These are phyloP conservation scores for Numenius phaeopus DNA, from an alignment of 2,797 vertebrate genomes.

Conservation along the genomic window DNA sequence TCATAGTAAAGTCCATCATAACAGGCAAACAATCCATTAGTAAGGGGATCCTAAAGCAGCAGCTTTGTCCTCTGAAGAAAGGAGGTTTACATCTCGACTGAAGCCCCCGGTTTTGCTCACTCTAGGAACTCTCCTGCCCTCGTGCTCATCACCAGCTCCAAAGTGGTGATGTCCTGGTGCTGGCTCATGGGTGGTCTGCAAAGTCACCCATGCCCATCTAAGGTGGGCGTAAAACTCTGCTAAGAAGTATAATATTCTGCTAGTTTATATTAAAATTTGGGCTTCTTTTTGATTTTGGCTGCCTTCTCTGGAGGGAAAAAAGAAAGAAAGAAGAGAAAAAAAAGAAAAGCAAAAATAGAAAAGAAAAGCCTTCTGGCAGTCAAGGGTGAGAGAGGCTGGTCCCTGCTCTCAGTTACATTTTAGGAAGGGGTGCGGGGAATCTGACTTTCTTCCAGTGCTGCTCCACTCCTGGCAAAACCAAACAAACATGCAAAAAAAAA, in stretches of 20 bases:
- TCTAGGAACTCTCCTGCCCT: not conserved
- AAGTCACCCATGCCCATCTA: not conserved
- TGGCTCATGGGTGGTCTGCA: not conserved
- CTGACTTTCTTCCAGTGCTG: not conserved
- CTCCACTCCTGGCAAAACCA: not conserved
- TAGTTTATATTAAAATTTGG: not conserved
- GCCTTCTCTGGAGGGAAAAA: not conserved
- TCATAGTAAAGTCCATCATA: conserved; percentile 49
- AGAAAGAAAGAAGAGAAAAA: too few species aligned
- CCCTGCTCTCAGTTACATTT: not conserved
- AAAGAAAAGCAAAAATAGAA: not conserved
- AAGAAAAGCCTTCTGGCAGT: conserved; percentile 3
- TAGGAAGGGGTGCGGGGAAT: not conserved
- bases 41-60: not conserved
- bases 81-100: not conserved
- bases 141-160: not conserved
- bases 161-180: not conserved
- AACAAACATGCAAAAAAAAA: not conserved
- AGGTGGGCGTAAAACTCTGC: not conserved
- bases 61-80: not conserved
- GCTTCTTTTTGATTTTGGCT: not conserved
- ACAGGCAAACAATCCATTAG: conserved; percentile 57
- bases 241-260: not conserved
- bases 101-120: not conserved
- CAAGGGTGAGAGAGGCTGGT: not conserved